These are phyloP conservation scores for Mola mola DNA, from an alignment of 2,113 vertebrate genomes.

Conservation along the genomic window DNA sequence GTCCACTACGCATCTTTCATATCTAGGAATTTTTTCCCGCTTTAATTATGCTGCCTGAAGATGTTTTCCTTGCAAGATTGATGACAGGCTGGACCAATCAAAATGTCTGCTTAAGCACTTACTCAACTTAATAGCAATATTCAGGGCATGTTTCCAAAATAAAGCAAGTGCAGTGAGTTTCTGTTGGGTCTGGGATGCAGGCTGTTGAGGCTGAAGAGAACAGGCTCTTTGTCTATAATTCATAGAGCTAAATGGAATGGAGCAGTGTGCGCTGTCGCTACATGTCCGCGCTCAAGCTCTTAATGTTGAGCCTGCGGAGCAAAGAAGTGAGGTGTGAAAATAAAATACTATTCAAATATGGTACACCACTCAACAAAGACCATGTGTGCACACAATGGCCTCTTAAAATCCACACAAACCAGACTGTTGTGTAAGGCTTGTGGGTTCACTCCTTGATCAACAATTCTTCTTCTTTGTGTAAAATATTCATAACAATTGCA, in stretches of 20 bases:
- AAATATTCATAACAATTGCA: background rate
- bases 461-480: background rate
- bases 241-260: constrained; percentile 76
- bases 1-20: background rate
- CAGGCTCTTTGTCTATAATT: constrained; percentile 84
- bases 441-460: no score
- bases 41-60: constrained; percentile 6
- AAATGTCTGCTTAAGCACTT: constrained; percentile 29
- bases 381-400: constrained; percentile 39
- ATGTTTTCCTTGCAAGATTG: constrained; percentile 15
- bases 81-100: constrained; percentile 26
- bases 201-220: constrained; percentile 55
- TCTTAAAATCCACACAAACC: constrained; percentile 18
- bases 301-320: constrained; percentile 20
- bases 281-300: constrained; percentile 52
- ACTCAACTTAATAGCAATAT: constrained; percentile 35
- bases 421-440: no score
- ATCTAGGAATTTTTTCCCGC: background rate
- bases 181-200: constrained; percentile 45
- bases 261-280: constrained; percentile 61
- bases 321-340: constrained; percentile 49
- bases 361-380: constrained; percentile 51
- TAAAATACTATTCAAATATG: constrained; percentile 48
- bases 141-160: constrained; percentile 52
- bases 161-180: constrained; percentile 44